Evolutionary conservation across 1,140 invertebrate genomes (phyloP), one percentile per base, ranked within the genome.

Genomic region (Leucophenga varia): DNA sequence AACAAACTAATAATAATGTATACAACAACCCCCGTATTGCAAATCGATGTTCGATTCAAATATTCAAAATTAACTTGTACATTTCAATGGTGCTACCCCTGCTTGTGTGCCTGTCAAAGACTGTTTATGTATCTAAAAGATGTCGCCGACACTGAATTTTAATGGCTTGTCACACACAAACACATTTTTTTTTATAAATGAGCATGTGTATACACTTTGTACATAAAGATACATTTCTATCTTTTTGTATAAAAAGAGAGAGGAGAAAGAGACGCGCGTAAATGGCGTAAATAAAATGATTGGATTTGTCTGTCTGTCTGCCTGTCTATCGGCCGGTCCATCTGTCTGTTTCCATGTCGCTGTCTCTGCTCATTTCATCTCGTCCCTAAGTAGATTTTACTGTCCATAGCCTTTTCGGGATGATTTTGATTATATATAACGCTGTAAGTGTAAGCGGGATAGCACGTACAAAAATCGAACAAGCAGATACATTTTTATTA

Each of bases 201-300:
- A 34, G 34, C 22, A 28, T 38, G 19, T 28, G 47, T 35, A 35
- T 16, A 35, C 12, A 35, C 67, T 63, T 65, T 50, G 63, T 64
- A 65, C 63, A 65, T 65, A 65, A 63, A 63, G 63, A 68, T 64
- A 67, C 63, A 67, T 68, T 68, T 65, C 64, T 65, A 63, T 65
- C 63, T 65, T 55, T n/a, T n/a, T n/a, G n/a, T n/a, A n/a, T n/a
- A n/a, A n/a, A n/a, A n/a, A n/a, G n/a, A n/a, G n/a, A n/a, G n/a
- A n/a, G n/a, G n/a, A n/a, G n/a, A n/a, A n/a, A n/a, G 6, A 67
- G 64, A 68, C 63, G 67, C n/a, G n/a, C n/a, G 59, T 64, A 67
- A 67, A 67, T 67, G 63, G 63, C 64, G 64, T 67, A 68, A 68
- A 67, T 67, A 67, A 67, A 67, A 67, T 67, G 64, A 67, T 67